Percentiles rank a stretch among this genome's conserved stretches.
Conservation (phyloP, 2,113 vertebrate species). For the Clupea harengus region DNA sequence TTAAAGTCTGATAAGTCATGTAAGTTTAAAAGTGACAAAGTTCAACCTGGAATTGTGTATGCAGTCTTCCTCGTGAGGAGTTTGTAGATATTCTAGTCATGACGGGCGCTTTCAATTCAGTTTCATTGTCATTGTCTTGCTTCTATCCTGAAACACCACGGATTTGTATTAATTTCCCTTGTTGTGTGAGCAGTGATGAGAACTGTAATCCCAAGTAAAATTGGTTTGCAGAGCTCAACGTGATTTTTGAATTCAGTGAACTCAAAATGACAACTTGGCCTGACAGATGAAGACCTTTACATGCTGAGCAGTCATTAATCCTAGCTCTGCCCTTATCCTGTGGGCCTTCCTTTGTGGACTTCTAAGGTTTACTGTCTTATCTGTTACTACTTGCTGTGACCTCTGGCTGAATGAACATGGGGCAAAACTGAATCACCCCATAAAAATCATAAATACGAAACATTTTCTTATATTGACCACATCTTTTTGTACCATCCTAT, state of each 20-base stretch:
- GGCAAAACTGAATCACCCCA: background rate
- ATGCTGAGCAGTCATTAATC: background rate
- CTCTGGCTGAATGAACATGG: background rate
- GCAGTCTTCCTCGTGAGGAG: too few species aligned
- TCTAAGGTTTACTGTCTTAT: background rate
- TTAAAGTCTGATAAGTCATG: background rate
- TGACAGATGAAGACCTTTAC: background rate
- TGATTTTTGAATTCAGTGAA: background rate
- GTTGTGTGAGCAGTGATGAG: background rate
- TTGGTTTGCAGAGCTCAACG: background rate
- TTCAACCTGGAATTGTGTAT: background rate
- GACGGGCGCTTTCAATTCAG: too few species aligned
- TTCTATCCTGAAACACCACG: too few species aligned
- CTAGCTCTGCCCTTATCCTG: background rate
- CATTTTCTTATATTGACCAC: background rate
- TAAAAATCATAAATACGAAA: background rate
- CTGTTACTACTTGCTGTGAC: background rate
- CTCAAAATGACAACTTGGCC: background rate
- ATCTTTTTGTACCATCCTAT: background rate
- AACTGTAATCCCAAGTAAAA: background rate
- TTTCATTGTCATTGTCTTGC: too few species aligned
- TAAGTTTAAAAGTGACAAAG: too few species aligned
- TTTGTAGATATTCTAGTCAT: too few species aligned
- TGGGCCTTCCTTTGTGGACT: background rate
- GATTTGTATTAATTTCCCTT: background rate